Evolutionary conservation across 53 echinoderm and acorn worm genomes (phyloP).

Genomic region (Echinometra lucunter): DNA sequence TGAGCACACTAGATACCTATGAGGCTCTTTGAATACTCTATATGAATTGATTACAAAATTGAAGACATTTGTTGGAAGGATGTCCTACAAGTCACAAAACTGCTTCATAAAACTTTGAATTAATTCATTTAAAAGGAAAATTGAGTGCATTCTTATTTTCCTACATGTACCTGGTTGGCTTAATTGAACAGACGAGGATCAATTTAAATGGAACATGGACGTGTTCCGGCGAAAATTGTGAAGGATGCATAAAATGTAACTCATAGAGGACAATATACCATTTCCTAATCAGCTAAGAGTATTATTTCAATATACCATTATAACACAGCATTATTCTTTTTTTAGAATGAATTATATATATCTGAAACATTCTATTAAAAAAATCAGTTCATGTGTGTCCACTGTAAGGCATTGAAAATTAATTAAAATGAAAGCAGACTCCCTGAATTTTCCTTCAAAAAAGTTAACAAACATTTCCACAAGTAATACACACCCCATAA

Average conservation of each 20-base stretch:
- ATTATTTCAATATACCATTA: background rate
- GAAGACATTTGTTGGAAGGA: slow-evolving; percentile 9
- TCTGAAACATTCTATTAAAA: background rate
- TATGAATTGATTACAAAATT: background rate
- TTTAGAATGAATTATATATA: background rate
- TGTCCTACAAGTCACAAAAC: background rate
- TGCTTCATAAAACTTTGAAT: background rate
- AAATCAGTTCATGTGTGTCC: background rate
- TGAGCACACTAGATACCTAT: background rate
- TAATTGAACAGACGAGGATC: background rate
- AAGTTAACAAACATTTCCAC: background rate
- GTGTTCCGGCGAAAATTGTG: background rate
- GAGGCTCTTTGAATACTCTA: background rate
- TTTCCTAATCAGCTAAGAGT: background rate
- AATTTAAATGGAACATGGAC: background rate
- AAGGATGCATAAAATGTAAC: background rate
- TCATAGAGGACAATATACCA: background rate
- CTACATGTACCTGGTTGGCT: background rate
- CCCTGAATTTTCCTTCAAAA: slow-evolving; percentile 40
- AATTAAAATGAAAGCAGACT: background rate
- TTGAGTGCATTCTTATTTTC: background rate
- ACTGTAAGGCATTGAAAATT: slow-evolving; percentile 34
- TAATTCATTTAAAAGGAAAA: background rate
- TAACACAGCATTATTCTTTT: background rate
- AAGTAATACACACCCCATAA: background rate